Base-by-base conservation (phyloP, 2,888 invertebrate genomes). In the Pilophorus perplexus region DNA sequence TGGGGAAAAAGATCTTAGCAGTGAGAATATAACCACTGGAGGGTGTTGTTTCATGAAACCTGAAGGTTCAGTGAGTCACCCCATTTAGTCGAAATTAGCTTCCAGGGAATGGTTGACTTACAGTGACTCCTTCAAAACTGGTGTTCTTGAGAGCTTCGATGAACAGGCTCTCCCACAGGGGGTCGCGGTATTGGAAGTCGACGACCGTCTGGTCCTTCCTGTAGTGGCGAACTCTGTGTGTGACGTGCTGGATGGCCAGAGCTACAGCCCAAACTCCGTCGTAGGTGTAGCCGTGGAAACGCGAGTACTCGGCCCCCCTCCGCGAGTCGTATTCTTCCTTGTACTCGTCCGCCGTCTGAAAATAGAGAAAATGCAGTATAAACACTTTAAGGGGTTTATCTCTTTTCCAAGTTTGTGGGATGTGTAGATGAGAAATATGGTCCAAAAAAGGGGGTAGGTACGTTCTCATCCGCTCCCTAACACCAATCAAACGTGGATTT, bases 191-290 rank as follows among this genome's bases (percentile, higher is more conserved):
- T 71, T 84, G 82, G 77, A 94, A 94, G 77, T 92, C 90, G 37
- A 84, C 85, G 0, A 91, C 85, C 0, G 89, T 86, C 76, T 86
- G 85, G 76, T 91, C 90, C 71, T 88, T 85, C 68, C 87, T 82
- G 72, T 82, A 82, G 64, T 84, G 80, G 68, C 84, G 82, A 50
- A 89, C 85, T 71, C 85, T 81, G 72, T 88, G 86, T 0, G 93
- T 88, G 22, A 95, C 93, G 71, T 88, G 88, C 75, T 96, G 91
- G 68, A 99, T 90, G 0, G 97, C 97, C 68, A 94, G 78, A 0
- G 98, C 98, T 72, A 98, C 92, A 0, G 96, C 93, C 97, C 98
- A 98, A 71, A 99, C 91, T 3, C 94, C 98, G 78, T 99, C 98
- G 77, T 98, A 99, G 8, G 97, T 96, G 78, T 98, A 99, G 1